Evolutionary conservation across 2,888 invertebrate genomes (phyloP).

Genomic region (Apodemia mormo): DNA sequence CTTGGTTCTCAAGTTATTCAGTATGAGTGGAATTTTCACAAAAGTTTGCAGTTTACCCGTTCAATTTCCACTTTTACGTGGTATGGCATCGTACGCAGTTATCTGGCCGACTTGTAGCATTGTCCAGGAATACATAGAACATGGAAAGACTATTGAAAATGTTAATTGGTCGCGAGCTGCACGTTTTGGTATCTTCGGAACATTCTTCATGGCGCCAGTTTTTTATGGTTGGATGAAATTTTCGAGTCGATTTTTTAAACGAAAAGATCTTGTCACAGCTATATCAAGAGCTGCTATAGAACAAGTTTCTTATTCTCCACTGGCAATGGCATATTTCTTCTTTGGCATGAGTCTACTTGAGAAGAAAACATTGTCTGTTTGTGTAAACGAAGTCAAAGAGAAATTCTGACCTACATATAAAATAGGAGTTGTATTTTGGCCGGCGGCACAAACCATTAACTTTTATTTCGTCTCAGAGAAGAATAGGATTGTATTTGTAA

Average conservation of each 20-base stretch:
- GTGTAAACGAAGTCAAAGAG: slow-evolving; percentile 84
- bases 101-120: slow-evolving; percentile 88
- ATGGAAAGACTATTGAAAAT: slow-evolving; percentile 49
- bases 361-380: slow-evolving; percentile 81
- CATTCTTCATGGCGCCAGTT: slow-evolving; percentile 89
- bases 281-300: slow-evolving; percentile 79
- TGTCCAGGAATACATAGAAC: slow-evolving; percentile 81
- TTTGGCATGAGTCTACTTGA: slow-evolving; percentile 88
- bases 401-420: slow-evolving; percentile 89
- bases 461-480: slow-evolving; percentile 86
- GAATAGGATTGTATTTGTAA: slow-evolving; percentile 88
- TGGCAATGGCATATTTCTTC: slow-evolving; percentile 88
- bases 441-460: slow-evolving; percentile 87
- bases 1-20: not conserved
- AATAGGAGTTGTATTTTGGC: slow-evolving; percentile 86
- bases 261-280: slow-evolving; percentile 51
- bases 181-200: slow-evolving; percentile 87
- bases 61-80: slow-evolving; percentile 73
- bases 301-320: slow-evolving; percentile 87
- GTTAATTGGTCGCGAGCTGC: slow-evolving; percentile 83
- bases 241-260: slow-evolving; percentile 55
- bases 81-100: slow-evolving; percentile 86
- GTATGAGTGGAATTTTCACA: slow-evolving; percentile 45
- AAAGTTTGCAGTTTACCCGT: slow-evolving; percentile 65
- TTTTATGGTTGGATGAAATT: slow-evolving; percentile 88